Evolutionary conservation across 1,140 invertebrate species (phyloP).

Genomic region (Agrypnia vestita): DNA sequence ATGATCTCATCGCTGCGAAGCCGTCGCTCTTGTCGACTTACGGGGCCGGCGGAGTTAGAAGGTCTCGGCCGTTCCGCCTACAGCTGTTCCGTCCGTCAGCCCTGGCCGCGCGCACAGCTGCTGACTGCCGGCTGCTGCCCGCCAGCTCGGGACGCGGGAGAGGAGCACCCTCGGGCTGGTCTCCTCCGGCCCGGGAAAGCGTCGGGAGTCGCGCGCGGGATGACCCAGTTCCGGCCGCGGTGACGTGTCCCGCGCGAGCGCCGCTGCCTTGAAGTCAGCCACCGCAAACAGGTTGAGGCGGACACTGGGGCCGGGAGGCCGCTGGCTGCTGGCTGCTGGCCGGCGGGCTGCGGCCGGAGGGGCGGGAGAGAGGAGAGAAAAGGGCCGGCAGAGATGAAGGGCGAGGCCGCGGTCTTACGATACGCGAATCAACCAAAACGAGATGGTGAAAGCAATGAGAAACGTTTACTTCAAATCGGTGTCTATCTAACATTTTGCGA

Average conservation of each 20-base stretch:
- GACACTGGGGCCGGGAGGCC: not conserved
- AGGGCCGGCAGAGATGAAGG: not conserved
- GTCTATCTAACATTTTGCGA: too few species aligned
- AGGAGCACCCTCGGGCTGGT: not conserved
- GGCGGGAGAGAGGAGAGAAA: not conserved
- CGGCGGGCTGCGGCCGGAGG: too few species aligned
- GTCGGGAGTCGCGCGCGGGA: too few species aligned
- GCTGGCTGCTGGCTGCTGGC: not conserved
- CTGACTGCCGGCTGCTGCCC: not conserved
- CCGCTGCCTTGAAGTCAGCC: too few species aligned
- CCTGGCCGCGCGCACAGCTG: conserved; percentile 14
- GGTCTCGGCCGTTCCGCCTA: conserved; percentile 32
- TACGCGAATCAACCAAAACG: too few species aligned
- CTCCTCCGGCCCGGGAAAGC: not conserved
- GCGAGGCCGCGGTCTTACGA: not conserved
- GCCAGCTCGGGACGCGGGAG: not conserved
- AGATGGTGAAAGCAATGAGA: too few species aligned
- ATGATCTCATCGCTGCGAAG: too few species aligned
- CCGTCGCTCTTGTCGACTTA: not conserved
- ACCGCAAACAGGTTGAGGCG: not conserved
- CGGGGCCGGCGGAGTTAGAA: conserved; percentile 7
- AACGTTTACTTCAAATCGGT: too few species aligned
- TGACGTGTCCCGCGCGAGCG: too few species aligned
- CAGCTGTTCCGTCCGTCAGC: conserved; percentile 16
- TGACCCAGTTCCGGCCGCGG: too few species aligned